These are phyloP conservation scores for Gobio gobio DNA, from an alignment of 2,113 vertebrate species.

Conservation along the genomic window DNA sequence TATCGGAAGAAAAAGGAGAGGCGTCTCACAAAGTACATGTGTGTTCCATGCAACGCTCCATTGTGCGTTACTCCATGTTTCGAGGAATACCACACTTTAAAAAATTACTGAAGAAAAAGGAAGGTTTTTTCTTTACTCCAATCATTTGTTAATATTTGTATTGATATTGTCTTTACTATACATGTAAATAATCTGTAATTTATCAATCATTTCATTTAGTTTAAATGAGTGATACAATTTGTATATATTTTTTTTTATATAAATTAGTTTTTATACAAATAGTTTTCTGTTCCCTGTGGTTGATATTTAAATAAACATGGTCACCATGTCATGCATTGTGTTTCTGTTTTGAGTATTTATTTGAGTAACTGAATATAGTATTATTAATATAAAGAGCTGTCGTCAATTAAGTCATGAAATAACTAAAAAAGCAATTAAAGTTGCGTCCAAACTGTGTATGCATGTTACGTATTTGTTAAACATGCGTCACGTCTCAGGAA, in stretches of 20 bases:
- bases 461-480: no score
- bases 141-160: neutral
- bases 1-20: neutral
- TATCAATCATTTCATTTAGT: neutral
- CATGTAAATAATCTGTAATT: neutral
- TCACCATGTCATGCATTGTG: neutral
- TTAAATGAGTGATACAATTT: no score
- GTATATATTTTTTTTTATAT: neutral
- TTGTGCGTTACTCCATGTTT: conserved; percentile 38
- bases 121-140: neutral
- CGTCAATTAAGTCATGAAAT: no score
- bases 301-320: neutral
- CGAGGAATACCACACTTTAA: conserved; percentile 21
- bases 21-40: neutral
- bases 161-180: neutral
- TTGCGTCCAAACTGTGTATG: no score
- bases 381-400: neutral
- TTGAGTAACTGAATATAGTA: neutral
- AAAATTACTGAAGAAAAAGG: neutral
- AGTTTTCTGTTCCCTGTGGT: neutral
- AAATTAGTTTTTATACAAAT: neutral
- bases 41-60: conserved; percentile 10
- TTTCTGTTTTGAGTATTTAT: neutral
- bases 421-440: no score
- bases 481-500: no score